Evolutionary conservation across 1,140 invertebrate species (phyloP).

Genomic region (Euglossa dilemma): DNA sequence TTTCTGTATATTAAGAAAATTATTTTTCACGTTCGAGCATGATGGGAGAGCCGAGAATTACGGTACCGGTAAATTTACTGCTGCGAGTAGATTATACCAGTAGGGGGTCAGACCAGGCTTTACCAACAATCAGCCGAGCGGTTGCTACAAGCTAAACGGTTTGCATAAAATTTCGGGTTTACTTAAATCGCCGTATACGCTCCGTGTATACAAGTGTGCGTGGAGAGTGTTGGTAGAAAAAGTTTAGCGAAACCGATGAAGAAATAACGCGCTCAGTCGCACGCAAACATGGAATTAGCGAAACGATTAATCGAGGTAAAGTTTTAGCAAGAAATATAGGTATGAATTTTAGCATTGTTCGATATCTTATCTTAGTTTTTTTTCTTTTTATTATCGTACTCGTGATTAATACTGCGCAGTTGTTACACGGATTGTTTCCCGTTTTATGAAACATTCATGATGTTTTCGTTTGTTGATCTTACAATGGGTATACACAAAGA

Average conservation of each 20-base stretch:
- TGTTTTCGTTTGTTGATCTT: not conserved
- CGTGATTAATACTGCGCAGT: constrained; percentile 14
- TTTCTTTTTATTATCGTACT: constrained; percentile 18
- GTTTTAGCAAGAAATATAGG: not conserved
- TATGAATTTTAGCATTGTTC: not conserved
- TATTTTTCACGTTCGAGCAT: not conserved
- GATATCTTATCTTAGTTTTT: constrained; percentile 21
- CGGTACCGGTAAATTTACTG: not conserved
- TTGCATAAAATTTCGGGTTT: not conserved
- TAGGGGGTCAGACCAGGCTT: not conserved
- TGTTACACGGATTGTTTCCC: not conserved
- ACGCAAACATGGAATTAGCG: not conserved
- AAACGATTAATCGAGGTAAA: not conserved
- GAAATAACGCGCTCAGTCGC: not conserved
- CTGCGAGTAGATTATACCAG: not conserved
- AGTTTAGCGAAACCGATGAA: not conserved
- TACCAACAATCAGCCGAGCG: not conserved
- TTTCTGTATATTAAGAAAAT: not conserved
- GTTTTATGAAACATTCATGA: not conserved
- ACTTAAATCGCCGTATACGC: too few species aligned
- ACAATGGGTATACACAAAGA: not conserved
- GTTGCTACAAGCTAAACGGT: not conserved
- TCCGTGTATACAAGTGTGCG: too few species aligned
- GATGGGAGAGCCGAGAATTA: not conserved
- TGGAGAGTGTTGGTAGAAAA: too few species aligned